Evolutionary conservation across 2,113 vertebrate genomes (phyloP).

Genomic region (Dromaius novaehollandiae): DNA sequence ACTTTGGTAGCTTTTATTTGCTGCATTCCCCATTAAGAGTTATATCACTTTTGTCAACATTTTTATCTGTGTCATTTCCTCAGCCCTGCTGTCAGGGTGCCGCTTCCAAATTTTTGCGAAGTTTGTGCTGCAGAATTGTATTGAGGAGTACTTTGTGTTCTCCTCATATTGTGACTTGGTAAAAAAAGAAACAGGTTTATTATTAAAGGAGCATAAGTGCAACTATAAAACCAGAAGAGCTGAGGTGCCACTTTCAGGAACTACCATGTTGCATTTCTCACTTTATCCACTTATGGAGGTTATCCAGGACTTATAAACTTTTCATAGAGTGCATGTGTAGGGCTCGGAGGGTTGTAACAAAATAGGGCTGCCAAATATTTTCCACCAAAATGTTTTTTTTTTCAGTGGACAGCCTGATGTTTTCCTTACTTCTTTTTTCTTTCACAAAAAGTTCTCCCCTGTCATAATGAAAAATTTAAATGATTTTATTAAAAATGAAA

Average conservation of each 20-base stretch:
- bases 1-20: slow-evolving; percentile 22
- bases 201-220: not conserved
- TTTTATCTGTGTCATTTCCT: slow-evolving; percentile 31
- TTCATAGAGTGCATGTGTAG: not conserved
- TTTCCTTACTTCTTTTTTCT: not conserved
- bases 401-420: not conserved
- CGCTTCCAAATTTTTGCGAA: slow-evolving; percentile 41
- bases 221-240: not conserved
- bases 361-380: not conserved
- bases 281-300: not conserved
- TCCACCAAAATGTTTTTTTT: not conserved
- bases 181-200: not conserved
- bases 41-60: slow-evolving; percentile 6
- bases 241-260: slow-evolving; percentile 1
- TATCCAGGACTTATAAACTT: slow-evolving; percentile 3
- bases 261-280: not conserved
- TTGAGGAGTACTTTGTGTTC: not conserved
- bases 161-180: not conserved
- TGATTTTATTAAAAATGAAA: not conserved
- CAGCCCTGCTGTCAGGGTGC: not conserved
- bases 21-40: not conserved
- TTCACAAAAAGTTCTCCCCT: not conserved
- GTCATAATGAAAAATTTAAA: not conserved
- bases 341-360: not conserved
- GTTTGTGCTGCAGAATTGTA: not conserved